Base-by-base conservation (phyloP, 2,888 invertebrate species). In the Maniola hyperantus region DNA sequence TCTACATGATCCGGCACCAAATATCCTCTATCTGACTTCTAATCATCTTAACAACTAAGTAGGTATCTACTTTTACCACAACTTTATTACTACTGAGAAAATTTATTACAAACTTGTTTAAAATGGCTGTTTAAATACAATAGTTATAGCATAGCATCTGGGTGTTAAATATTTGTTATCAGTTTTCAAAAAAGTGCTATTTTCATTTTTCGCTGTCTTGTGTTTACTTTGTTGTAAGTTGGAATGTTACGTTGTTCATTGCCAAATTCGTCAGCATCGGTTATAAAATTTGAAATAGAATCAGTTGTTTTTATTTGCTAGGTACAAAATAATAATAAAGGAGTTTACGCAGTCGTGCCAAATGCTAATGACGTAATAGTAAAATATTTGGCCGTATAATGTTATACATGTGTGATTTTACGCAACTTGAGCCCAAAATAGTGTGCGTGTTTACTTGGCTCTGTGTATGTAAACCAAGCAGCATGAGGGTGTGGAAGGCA, bases 331-430 rank as follows among this genome's bases (percentile, higher is more conserved):
- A 61, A 60, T 48, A 48, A 18, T 46, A 53, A 46, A 62, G 48
- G 66, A 61, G 69, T 63, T 72, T 58, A 62, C 61, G 62, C 34
- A 67, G 64, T 44, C 55, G 65, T 72, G 69, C 72, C 71, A 72
- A 71, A 64, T 53, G 61, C 50, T 69, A 54, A 53, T 46, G 39
- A 54, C 64, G 64, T 53, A 59, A 67, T 65, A 53, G 36, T 71
- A 71, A n/a, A 73, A 73, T 72, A 61, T 61, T 61, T 61, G 13
- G 69, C 66, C 68, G 55, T 34, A 34, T 58, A 51, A 42, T 59
- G 42, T 64, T 58, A 59, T 58, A 51, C 57, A 34, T 59, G 15
- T 33, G 13, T 5, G 36, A 50, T 65, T 53, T 59, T 53, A 65
- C 65, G 65, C 59, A 46, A 18, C 42, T 65, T 51, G 18, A 46